phyloP scores from a whole-genome alignment of 1,140 invertebrate species.

The Aporrectodea caliginosa region DNA sequence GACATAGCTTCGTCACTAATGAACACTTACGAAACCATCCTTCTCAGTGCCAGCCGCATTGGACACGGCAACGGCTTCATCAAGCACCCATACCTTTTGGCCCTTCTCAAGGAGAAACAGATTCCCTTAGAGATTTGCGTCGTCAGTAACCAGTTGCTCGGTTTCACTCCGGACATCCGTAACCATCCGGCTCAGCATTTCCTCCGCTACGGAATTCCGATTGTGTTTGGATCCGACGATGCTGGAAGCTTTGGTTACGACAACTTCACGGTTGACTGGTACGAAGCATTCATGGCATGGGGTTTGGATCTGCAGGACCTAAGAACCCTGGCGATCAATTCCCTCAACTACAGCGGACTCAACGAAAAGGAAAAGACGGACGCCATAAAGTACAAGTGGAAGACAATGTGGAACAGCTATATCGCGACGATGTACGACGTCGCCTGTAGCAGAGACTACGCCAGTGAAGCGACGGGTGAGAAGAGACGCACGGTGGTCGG shows the following conservation, averaged over 20 bases:
- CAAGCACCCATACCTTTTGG: conserved; percentile 40
- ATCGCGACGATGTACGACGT: conserved; percentile 33
- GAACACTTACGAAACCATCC: conserved; percentile 39
- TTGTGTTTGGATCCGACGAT: conserved; percentile 42
- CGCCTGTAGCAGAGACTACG: conserved; percentile 32
- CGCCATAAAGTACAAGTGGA: conserved; percentile 37
- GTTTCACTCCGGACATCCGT: conserved; percentile 37
- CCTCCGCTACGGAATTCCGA: conserved; percentile 38
- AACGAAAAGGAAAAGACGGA: conserved; percentile 28
- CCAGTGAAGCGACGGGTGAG: not conserved
- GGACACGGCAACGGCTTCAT: conserved; percentile 40
- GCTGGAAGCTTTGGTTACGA: conserved; percentile 41
- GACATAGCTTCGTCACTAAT: conserved; percentile 36
- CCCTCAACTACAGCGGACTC: conserved; percentile 38
- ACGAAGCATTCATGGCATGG: conserved; percentile 40
- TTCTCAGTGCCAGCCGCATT: conserved; percentile 36
- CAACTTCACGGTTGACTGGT: conserved; percentile 42
- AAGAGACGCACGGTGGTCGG: not conserved
- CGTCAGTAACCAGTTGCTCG: too few relatives aligned
- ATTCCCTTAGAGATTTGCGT: conserved; percentile 42
- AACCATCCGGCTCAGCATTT: conserved; percentile 40
- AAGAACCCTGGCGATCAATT: conserved; percentile 37
- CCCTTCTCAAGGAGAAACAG: conserved; percentile 33
- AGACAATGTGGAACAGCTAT: conserved; percentile 33
- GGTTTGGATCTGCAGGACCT: conserved; percentile 40